Evolutionary conservation across 2,888 invertebrate genomes (phyloP).

Genomic region (Eilema sororculum): DNA sequence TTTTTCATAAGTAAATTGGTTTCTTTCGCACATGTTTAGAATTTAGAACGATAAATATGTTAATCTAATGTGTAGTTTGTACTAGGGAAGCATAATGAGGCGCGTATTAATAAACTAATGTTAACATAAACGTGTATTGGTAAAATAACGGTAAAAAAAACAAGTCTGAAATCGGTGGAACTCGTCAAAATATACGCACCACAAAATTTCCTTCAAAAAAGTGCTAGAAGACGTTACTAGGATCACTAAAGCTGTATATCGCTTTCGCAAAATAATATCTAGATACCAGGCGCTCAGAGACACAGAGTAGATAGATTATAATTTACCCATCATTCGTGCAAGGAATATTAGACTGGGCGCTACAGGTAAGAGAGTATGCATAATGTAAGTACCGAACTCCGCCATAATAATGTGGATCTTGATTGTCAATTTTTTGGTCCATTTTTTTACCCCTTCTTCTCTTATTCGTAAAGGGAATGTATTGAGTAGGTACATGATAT

Average conservation of each 20-base stretch:
- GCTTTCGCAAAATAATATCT: constrained; percentile 1
- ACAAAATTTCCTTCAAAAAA: too few species aligned
- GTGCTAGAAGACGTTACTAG: background rate
- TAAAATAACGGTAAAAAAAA: too few species aligned
- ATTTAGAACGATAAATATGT: background rate
- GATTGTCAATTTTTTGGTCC: too few species aligned
- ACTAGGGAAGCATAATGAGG: constrained; percentile 5
- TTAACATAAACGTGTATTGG: too few species aligned
- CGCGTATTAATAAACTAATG: background rate
- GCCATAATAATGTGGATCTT: too few species aligned
- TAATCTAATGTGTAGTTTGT: background rate
- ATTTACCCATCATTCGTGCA: background rate
- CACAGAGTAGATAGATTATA: background rate
- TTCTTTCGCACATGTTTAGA: background rate
- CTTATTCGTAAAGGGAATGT: too few species aligned
- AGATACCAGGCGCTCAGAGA: constrained; percentile 1
- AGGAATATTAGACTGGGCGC: background rate
- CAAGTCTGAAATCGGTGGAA: background rate
- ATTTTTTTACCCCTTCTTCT: too few species aligned
- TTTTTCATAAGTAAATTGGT: background rate
- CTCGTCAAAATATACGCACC: background rate
- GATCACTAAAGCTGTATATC: background rate
- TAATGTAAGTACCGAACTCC: too few species aligned
- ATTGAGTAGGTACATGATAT: too few species aligned
- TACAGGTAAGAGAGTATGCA: too few species aligned